Evolutionary conservation across 2,797 vertebrate species (phyloP).

Genomic region (Sebastes itinus): DNA sequence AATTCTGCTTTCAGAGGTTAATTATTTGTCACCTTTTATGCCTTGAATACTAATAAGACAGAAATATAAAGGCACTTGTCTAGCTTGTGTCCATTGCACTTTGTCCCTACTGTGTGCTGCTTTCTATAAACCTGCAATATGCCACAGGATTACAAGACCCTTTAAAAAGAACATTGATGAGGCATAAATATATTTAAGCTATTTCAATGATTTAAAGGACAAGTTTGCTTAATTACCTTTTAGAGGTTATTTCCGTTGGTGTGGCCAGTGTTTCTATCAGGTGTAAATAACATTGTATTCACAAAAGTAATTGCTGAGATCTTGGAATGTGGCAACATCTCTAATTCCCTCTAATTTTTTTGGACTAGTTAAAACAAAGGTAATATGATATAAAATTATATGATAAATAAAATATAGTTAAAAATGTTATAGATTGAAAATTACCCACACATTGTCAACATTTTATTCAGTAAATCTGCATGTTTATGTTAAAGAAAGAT

Average conservation of each 20-base stretch:
- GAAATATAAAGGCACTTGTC: not conserved
- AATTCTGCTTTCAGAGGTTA: not conserved
- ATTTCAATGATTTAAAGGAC: not conserved
- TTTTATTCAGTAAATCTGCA: not conserved
- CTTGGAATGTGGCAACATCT: not conserved
- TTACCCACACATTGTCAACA: not conserved
- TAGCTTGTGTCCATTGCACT: not conserved
- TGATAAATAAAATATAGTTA: not conserved
- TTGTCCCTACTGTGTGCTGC: not conserved
- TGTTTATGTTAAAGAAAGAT: not conserved
- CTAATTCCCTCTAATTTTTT: not conserved
- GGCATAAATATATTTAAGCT: not conserved
- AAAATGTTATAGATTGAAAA: not conserved
- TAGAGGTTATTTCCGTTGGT: not conserved
- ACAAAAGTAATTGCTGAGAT: not conserved
- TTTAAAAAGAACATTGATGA: not conserved
- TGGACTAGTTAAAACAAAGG: not conserved
- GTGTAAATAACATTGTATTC: not conserved
- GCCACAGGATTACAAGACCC: not conserved
- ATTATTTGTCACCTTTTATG: not conserved
- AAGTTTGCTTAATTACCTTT: not conserved
- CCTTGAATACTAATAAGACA: conserved; percentile 8
- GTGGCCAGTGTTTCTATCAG: not conserved
- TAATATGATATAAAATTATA: not conserved
- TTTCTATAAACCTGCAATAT: not conserved